Base-by-base conservation (phyloP, 2,797 vertebrate genomes). In the Halcyon leucocephala region DNA sequence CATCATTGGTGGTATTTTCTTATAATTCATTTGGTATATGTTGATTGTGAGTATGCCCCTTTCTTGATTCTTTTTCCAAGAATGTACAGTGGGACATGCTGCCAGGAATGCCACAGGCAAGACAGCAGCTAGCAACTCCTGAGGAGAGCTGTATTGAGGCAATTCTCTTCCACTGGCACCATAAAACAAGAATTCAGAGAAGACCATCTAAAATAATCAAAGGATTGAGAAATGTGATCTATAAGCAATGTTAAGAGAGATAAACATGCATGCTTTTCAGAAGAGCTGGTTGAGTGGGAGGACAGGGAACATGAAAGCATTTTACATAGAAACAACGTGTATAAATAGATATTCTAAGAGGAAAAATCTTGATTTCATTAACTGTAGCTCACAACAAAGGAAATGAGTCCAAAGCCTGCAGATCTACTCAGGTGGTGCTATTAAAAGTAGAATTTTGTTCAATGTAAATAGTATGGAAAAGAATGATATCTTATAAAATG, bases 171-270 rank as follows among this genome's bases (percentile, higher is more conserved):
- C 77, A 81, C 1, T 95, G 86, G 85, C 94, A 97, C 85, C 95
- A 93, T 85, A 84, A 96, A 97, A 82, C 86, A 48, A 67, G 55
- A 93, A 95, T 96, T 83, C 82, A 93, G 96, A 72, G 96, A 97
- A 69, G 86, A 74, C 52, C 95, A 95, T 96, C 92, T 80, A 67
- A 97, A 97, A 97, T 95, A 97, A 97, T 93, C 85, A 97, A 92
- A 94, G 93, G 37, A 80, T 33, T 94, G 78, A 93, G 74, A 94
- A 94, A 97, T 89, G 86, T 90, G 78, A 93, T 89, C 80, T 93
- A 66, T 95, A 95, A 95, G 85, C 85, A 97, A 90, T 71, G 74
- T 89, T 96, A 93, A 86, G 81, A 90, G 62, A 89, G 72, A 93
- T 91, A 93, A 97, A 95, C 71, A 90, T 54, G 29, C 7, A 0